phyloP scores from a whole-genome alignment of 2,888 invertebrate genomes.

The Drosophila robusta region DNA sequence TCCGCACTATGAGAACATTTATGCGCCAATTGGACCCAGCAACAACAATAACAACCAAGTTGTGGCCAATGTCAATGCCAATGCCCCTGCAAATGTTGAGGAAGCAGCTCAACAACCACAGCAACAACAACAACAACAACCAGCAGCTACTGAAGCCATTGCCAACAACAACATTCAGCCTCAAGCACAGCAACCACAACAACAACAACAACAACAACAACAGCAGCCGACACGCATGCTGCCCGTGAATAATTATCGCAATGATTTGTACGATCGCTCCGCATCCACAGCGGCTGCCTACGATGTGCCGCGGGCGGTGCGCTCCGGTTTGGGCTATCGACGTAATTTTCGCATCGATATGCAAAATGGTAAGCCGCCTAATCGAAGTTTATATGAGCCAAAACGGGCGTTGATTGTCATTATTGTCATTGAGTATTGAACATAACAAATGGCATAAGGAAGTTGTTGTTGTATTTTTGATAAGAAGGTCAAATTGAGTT shows the following conservation, averaged over 20 bases:
- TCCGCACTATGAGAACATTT: constrained; percentile 86
- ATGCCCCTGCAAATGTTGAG: constrained; percentile 81
- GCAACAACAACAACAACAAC: constrained; percentile 36
- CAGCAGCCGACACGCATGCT: constrained; percentile 63
- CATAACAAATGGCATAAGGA: too few relatives aligned
- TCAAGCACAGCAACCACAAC: constrained; percentile 49
- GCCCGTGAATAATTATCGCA: constrained; percentile 83
- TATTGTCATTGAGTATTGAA: too few relatives aligned
- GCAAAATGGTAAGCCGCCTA: constrained; percentile 73
- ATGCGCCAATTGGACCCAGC: constrained; percentile 86
- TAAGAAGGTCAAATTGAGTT: too few relatives aligned
- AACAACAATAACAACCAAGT: constrained; percentile 47
- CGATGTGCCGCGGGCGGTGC: constrained; percentile 84
- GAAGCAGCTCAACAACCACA: constrained; percentile 56
- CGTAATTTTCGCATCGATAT: constrained; percentile 84
- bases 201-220: constrained; percentile 52
- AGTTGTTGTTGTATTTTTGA: too few relatives aligned
- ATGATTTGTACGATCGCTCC: constrained; percentile 84
- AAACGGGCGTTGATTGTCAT: background rate
- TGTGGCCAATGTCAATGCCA: constrained; percentile 75
- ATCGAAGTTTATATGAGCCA: background rate
- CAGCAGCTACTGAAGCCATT: constrained; percentile 53
- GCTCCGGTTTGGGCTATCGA: constrained; percentile 84
- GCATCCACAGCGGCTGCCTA: constrained; percentile 78
- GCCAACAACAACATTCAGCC: constrained; percentile 37